These are phyloP conservation scores for Macropis europaea DNA, from an alignment of 2,888 invertebrate species.

Conservation along the genomic window DNA sequence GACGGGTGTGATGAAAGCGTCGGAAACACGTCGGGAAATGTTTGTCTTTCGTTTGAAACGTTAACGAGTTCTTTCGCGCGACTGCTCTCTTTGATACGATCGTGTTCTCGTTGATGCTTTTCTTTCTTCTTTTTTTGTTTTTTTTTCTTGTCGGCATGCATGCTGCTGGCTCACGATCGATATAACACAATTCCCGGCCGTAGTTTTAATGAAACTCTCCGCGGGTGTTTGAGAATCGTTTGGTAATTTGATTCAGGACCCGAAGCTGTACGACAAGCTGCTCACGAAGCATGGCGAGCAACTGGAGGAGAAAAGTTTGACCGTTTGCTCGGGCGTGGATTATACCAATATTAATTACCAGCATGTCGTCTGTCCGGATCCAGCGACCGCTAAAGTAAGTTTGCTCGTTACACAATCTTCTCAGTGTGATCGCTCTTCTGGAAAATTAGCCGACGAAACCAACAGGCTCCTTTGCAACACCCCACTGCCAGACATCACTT, in stretches of 20 bases:
- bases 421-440: not conserved
- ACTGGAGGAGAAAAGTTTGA: constrained; percentile 95
- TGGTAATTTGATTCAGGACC: constrained; percentile 83
- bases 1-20: not conserved
- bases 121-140: too few relatives aligned
- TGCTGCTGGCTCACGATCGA: too few relatives aligned
- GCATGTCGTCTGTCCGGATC: constrained; percentile 96
- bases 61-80: not conserved
- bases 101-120: not conserved
- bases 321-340: constrained; percentile 98
- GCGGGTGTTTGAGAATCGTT: not conserved
- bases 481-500: too few relatives aligned
- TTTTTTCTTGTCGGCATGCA: too few relatives aligned
- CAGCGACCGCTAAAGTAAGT: constrained; percentile 94
- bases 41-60: not conserved
- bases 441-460: constrained; percentile 1
- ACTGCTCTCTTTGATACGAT: not conserved
- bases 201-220: not conserved
- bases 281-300: constrained; percentile 89
- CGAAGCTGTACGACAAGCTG: constrained; percentile 88
- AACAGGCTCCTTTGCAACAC: too few relatives aligned
- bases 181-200: too few relatives aligned
- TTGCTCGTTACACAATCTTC: not conserved
- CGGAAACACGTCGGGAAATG: not conserved
- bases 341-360: constrained; percentile 99